These are phyloP conservation scores for Theodoxus fluviatilis DNA, from an alignment of 2,888 invertebrate species.

Conservation along the genomic window DNA sequence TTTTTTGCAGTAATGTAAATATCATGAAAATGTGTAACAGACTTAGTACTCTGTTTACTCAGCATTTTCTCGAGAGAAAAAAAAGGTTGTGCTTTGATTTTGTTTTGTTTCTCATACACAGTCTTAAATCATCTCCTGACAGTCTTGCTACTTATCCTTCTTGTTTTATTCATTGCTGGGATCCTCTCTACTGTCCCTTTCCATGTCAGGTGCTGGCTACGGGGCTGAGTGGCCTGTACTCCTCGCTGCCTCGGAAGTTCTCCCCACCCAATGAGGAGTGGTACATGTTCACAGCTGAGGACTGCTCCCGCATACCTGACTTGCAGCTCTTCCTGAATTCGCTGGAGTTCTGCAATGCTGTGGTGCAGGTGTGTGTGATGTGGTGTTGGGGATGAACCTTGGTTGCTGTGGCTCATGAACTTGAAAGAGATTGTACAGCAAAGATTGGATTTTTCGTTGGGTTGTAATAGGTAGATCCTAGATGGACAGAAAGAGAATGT, in stretches of 20 bases:
- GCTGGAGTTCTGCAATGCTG: conserved; percentile 95
- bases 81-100: too few relatives aligned
- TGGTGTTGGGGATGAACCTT: too few relatives aligned
- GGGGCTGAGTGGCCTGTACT: conserved; percentile 94
- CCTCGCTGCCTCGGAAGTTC: conserved; percentile 82
- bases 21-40: too few relatives aligned
- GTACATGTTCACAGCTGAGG: conserved; percentile 87
- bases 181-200: conserved; percentile 21
- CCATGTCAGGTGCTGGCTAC: conserved; percentile 71
- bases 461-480: background rate
- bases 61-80: too few relatives aligned
- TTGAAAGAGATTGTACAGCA: too few relatives aligned
- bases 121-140: background rate
- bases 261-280: conserved; percentile 74
- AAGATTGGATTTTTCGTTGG: too few relatives aligned
- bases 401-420: too few relatives aligned
- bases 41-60: too few relatives aligned
- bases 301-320: conserved; percentile 85
- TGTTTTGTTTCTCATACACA: too few relatives aligned
- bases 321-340: conserved; percentile 90
- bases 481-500: background rate
- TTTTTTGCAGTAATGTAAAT: too few relatives aligned
- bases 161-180: background rate
- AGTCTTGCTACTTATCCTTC: background rate
- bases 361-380: conserved; percentile 79